Conservation (phyloP, 2,888 invertebrate genomes). For the Diadegma fenestrale region DNA sequence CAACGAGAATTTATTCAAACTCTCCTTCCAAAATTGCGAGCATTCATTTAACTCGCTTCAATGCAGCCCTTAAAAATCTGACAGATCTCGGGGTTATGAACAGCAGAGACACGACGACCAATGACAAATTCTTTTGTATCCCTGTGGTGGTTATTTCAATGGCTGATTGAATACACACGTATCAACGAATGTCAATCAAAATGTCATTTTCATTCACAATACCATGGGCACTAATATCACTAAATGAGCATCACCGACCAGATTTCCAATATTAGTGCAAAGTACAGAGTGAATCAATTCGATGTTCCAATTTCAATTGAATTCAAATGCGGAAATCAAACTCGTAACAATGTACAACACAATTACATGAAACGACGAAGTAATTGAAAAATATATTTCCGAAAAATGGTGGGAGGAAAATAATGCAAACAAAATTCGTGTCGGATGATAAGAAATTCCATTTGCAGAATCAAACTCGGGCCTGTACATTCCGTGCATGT, state of each 20-base stretch:
- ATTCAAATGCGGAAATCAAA: not conserved
- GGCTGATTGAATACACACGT: constrained; percentile 9
- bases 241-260: not conserved
- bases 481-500: not conserved
- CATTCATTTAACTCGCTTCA: not conserved
- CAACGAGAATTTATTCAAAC: not conserved
- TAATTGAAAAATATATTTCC: not conserved
- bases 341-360: too few species aligned
- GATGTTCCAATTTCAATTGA: not conserved
- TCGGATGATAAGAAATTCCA: constrained; percentile 19
- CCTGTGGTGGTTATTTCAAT: constrained; percentile 1
- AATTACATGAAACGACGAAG: not conserved
- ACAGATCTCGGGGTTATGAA: not conserved
- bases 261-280: not conserved
- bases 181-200: constrained; percentile 19
- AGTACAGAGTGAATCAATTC: constrained; percentile 4
- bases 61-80: not conserved
- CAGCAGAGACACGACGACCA: not conserved
- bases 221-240: not conserved
- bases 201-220: constrained; percentile 19
- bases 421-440: not conserved
- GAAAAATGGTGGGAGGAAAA: not conserved
- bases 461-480: not conserved
- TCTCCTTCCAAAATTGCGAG: not conserved
- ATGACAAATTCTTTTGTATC: not conserved